Percentiles rank a stretch among this genome's conserved stretches.
Conservation (phyloP, 2,888 invertebrate species). For the Aphidius colemani region DNA sequence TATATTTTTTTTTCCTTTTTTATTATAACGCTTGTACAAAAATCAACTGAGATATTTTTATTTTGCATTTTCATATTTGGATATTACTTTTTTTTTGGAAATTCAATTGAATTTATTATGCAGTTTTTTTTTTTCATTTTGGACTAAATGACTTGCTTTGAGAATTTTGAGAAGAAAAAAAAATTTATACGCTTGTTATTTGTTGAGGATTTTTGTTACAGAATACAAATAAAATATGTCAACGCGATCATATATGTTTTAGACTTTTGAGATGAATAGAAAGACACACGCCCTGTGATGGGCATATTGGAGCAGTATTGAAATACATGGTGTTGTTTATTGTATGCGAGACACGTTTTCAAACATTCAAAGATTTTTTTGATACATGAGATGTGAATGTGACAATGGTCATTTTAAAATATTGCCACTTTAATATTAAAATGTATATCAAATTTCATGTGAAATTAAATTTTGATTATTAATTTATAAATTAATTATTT, state of each 20-base stretch:
- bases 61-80: neutral
- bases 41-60: neutral
- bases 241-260: neutral
- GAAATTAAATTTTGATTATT: too few species aligned
- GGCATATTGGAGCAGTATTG: neutral
- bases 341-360: constrained; percentile 21
- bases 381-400: constrained; percentile 16
- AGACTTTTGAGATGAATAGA: neutral
- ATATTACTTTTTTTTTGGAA: neutral
- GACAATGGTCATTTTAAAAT: neutral
- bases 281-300: constrained; percentile 2
- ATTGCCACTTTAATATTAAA: neutral
- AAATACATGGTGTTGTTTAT: constrained; percentile 6
- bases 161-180: neutral
- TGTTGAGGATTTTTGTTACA: neutral
- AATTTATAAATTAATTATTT: too few species aligned
- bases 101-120: neutral
- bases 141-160: neutral
- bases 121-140: neutral
- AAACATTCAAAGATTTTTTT: constrained; percentile 19
- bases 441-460: neutral
- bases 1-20: neutral
- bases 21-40: neutral
- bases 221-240: neutral
- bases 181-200: neutral